Conservation (phyloP, 2,888 invertebrate species). For the Phorcus lineatus region DNA sequence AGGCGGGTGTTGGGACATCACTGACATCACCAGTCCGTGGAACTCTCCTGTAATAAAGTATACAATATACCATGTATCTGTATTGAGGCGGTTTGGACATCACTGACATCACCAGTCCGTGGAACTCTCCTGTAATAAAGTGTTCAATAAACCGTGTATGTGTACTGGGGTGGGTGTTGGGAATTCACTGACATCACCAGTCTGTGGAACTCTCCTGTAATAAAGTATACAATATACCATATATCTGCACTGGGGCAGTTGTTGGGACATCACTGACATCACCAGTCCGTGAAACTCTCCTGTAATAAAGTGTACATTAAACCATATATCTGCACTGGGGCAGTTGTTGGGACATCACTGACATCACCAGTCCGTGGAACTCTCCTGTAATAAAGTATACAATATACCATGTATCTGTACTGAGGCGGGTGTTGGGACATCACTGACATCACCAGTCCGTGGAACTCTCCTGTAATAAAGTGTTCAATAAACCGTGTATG, state of each 20-base stretch:
- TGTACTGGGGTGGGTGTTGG: neutral
- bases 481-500: neutral
- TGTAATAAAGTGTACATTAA: no score
- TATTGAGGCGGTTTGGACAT: neutral
- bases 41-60: conserved; percentile 37
- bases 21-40: conserved; percentile 36
- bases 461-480: conserved; percentile 42
- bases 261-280: conserved; percentile 25
- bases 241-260: neutral
- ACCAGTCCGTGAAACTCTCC: conserved; percentile 42
- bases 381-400: conserved; percentile 34
- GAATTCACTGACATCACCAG: conserved; percentile 31
- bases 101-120: conserved; percentile 36
- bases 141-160: neutral
- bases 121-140: conserved; percentile 42
- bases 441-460: conserved; percentile 36
- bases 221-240: no score
- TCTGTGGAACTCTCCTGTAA: conserved; percentile 42
- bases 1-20: neutral
- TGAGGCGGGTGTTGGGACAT: neutral
- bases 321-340: neutral
- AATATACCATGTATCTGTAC: neutral
- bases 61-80: neutral
- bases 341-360: conserved; percentile 5
- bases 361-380: conserved; percentile 38